Percentiles rank a stretch among this genome's conserved stretches.
Conservation (phyloP, 2,888 invertebrate genomes). For the Meandrusa payeni region DNA sequence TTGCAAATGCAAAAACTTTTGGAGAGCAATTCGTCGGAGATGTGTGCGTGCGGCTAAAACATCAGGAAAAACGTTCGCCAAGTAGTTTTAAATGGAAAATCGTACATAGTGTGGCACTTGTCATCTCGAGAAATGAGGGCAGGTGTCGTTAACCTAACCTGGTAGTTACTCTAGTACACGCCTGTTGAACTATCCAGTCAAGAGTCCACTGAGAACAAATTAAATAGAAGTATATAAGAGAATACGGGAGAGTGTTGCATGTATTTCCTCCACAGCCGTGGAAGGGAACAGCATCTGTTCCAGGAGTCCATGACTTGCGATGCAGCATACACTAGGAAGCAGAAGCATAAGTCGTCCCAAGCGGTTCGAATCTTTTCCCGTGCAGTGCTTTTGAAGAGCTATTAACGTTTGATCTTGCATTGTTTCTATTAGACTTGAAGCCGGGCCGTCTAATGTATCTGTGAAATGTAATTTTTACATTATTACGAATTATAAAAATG, state of each 20-base stretch:
- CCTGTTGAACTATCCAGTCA: no score
- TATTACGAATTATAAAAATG: no score
- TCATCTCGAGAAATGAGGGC: no score
- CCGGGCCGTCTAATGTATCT: constrained; percentile 44
- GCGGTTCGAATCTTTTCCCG: constrained; percentile 71
- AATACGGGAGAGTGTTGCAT: constrained; percentile 52
- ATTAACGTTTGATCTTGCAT: constrained; percentile 91
- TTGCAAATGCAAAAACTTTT: no score
- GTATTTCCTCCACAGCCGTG: constrained; percentile 66
- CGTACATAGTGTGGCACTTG: no score
- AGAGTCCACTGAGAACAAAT: no score
- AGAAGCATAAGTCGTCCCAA: constrained; percentile 88
- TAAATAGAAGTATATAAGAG: constrained; percentile 51
- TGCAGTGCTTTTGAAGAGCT: constrained; percentile 87
- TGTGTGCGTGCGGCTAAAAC: no score
- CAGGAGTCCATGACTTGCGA: constrained; percentile 52
- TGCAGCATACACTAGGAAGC: constrained; percentile 82
- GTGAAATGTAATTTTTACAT: constrained; percentile 30
- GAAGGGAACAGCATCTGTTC: constrained; percentile 89
- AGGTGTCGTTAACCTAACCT: no score
- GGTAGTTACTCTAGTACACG: no score
- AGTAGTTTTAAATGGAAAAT: no score
- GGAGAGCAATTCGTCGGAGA: no score
- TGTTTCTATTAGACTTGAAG: constrained; percentile 76
- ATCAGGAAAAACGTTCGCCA: no score